A percentile compares a stretch with the other conserved stretches of the same genome.
These are phyloP conservation scores for Sebastes melanostomus DNA, from an alignment of 2,797 vertebrate species.

Conservation along the genomic window DNA sequence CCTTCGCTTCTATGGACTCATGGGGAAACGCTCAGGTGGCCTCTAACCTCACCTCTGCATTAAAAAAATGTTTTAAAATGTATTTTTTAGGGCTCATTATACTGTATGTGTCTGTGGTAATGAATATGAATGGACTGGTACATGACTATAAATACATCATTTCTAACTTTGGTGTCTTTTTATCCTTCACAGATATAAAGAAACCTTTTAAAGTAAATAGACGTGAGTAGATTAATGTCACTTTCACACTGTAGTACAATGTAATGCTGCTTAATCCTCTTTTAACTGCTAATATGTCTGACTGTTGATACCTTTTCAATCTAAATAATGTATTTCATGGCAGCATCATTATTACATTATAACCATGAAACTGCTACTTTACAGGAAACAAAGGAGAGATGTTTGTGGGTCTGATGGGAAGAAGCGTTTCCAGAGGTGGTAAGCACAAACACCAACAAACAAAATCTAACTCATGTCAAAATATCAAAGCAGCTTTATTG, in stretches of 20 bases:
- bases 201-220: slow-evolving; percentile 68
- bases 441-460: slow-evolving; percentile 13
- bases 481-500: slow-evolving; percentile 71
- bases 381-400: slow-evolving; percentile 70
- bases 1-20: slow-evolving; percentile 87
- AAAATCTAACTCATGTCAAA: slow-evolving; percentile 21
- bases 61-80: not conserved
- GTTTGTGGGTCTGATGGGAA: slow-evolving; percentile 80
- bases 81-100: not conserved
- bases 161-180: not conserved
- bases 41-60: not conserved
- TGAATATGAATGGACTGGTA: not conserved
- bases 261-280: not conserved
- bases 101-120: not conserved
- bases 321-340: not conserved
- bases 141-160: not conserved
- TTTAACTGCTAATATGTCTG: not conserved
- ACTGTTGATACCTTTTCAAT: not conserved
- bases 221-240: slow-evolving; percentile 65
- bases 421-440: slow-evolving; percentile 75
- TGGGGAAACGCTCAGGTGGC: slow-evolving; percentile 86
- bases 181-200: slow-evolving; percentile 52
- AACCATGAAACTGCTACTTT: not conserved
- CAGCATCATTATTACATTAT: not conserved
- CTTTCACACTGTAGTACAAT: not conserved